Conservation (phyloP, 2,113 vertebrate genomes). For the Chiloscyllium plagiosum region DNA sequence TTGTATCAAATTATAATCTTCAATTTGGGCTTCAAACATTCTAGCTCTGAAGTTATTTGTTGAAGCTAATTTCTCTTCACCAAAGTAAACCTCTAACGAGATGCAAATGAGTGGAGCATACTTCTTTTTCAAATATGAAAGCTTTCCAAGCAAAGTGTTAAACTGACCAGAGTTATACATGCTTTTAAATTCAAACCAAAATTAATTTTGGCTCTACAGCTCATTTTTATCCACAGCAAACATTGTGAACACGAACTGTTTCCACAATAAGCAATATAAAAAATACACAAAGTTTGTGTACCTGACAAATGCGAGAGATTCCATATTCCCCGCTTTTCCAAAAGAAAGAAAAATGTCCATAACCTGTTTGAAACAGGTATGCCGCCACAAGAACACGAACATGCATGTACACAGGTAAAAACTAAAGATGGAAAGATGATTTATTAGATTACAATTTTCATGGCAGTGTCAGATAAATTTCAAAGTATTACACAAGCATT, state of each 20-base stretch:
- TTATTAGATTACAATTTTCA: not conserved
- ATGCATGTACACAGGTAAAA: slow-evolving; percentile 97
- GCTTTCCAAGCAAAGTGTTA: not conserved
- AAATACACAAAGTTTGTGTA: slow-evolving; percentile 46
- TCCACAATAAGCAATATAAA: not conserved
- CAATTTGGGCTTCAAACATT: not conserved
- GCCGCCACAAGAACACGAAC: slow-evolving; percentile 92
- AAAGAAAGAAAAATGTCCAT: slow-evolving; percentile 97
- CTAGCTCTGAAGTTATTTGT: not conserved
- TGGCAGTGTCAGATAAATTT: not conserved
- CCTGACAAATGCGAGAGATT: slow-evolving; percentile 92
- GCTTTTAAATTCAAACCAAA: not conserved
- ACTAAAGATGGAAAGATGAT: slow-evolving; percentile 58
- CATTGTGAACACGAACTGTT: not conserved
- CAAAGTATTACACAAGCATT: slow-evolving; percentile 7
- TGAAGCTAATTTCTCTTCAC: not conserved
- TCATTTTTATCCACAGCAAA: not conserved
- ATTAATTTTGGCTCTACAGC: no score
- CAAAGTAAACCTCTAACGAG: not conserved
- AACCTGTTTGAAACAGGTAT: slow-evolving; percentile 94
- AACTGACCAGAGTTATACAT: not conserved
- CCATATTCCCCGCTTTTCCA: slow-evolving; percentile 97
- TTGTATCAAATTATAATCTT: not conserved
- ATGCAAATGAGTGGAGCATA: not conserved
- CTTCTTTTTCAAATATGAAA: not conserved